Conservation (phyloP, 1,140 invertebrate genomes). For the Ceratosolen fusciceps region DNA sequence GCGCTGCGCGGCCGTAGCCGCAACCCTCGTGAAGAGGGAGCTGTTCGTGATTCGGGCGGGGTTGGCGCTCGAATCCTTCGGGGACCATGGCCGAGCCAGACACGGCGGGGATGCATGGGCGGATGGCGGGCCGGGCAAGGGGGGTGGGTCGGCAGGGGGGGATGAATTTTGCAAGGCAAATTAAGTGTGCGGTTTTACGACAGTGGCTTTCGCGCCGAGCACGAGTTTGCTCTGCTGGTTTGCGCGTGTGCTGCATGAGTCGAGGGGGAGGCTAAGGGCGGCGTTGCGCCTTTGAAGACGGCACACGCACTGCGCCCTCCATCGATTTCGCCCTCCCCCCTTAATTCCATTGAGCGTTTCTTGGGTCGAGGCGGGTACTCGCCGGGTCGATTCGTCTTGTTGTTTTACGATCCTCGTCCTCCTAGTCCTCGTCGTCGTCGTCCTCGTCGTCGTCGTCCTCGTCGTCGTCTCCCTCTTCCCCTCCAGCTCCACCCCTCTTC, state of each 20-base stretch:
- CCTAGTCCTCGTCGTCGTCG: too few relatives aligned
- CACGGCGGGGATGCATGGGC: not conserved
- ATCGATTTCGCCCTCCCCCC: not conserved
- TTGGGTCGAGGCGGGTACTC: not conserved
- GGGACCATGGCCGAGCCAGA: conserved; percentile 25
- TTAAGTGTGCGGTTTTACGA: conserved; percentile 72
- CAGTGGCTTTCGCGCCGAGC: conserved; percentile 66
- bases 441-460: too few relatives aligned
- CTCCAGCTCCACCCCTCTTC: too few relatives aligned
- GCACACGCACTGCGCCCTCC: not conserved
- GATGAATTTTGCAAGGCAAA: conserved; percentile 72
- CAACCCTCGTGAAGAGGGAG: conserved; percentile 19
- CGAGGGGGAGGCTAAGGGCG: not conserved
- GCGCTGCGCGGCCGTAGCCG: too few relatives aligned
- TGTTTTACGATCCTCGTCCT: too few relatives aligned
- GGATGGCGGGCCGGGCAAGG: conserved; percentile 32
- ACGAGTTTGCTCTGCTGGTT: conserved; percentile 33
- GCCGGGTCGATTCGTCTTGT: too few relatives aligned
- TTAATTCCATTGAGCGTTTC: not conserved
- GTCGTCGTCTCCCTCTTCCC: too few relatives aligned
- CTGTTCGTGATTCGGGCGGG: conserved; percentile 45
- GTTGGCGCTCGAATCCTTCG: conserved; percentile 29
- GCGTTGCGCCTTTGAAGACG: not conserved
- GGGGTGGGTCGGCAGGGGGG: conserved; percentile 54
- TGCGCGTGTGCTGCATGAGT: not conserved